These are phyloP conservation scores for Rhynchotus rufescens DNA, from an alignment of 2,797 vertebrate genomes.

Conservation along the genomic window DNA sequence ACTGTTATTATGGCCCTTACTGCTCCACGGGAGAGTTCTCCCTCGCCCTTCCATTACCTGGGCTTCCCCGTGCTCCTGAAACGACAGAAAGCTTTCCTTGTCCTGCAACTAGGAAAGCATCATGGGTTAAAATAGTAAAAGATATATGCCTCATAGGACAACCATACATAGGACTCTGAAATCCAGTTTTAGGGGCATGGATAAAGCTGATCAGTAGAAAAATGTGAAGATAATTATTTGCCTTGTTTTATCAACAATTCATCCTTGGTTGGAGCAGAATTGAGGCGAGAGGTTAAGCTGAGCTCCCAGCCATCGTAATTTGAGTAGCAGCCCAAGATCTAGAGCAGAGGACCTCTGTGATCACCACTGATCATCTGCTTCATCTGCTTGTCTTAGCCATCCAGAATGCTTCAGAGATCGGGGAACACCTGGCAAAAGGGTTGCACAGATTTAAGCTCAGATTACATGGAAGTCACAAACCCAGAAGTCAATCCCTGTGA, in stretches of 20 bases:
- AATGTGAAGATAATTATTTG: background rate
- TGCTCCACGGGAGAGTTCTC: background rate
- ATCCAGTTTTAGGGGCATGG: background rate
- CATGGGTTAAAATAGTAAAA: background rate
- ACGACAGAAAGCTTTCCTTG: conserved; percentile 14
- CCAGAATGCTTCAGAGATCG: background rate
- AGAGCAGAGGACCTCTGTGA: background rate
- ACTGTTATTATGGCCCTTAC: background rate
- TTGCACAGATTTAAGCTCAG: background rate
- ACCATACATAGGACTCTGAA: background rate
- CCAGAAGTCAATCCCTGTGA: fast-evolving
- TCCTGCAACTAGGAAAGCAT: background rate
- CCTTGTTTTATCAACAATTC: background rate
- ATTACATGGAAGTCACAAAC: background rate
- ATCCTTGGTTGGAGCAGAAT: background rate
- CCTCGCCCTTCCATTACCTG: background rate
- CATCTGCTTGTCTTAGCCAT: background rate
- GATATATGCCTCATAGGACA: background rate
- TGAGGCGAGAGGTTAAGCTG: background rate
- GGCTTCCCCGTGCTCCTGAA: background rate
- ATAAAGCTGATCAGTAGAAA: background rate
- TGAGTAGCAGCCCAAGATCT: background rate
- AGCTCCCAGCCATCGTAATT: background rate
- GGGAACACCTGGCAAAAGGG: background rate
- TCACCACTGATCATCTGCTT: background rate